A percentile compares a stretch with the other conserved stretches of the same genome.
phyloP scores from a whole-genome alignment of 2,888 invertebrate species.

The Cataglyphis altisquamis region DNA sequence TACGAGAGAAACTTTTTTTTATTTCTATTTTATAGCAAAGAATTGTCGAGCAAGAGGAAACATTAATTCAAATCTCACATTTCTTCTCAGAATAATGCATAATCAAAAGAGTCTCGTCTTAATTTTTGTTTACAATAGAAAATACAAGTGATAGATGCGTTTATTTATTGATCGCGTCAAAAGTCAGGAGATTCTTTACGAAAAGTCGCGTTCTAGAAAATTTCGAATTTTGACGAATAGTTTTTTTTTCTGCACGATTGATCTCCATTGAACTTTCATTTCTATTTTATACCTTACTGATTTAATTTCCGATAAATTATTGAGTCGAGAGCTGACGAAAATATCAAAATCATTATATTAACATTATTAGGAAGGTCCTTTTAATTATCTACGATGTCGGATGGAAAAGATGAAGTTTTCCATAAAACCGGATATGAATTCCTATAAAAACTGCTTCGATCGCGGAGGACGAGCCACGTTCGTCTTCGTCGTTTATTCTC shows the following conservation, averaged over 20 bases:
- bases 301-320: not conserved
- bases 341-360: not conserved
- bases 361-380: not conserved
- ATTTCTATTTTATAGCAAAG: not conserved
- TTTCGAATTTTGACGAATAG: not conserved
- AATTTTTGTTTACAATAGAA: not conserved
- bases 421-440: slow-evolving; percentile 10
- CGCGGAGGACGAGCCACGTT: slow-evolving; percentile 65
- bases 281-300: slow-evolving; percentile 18
- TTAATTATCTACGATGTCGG: not conserved
- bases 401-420: not conserved
- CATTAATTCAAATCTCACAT: slow-evolving; percentile 5
- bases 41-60: not conserved
- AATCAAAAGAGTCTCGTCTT: not conserved
- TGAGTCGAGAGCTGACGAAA: not conserved
- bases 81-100: not conserved
- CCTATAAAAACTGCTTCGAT: not conserved
- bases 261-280: not conserved
- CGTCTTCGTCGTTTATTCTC: slow-evolving; percentile 75
- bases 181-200: not conserved
- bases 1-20: not conserved
- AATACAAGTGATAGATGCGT: not conserved
- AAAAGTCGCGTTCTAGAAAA: not conserved
- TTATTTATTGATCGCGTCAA: not conserved
- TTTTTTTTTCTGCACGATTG: not conserved